phyloP scores from a whole-genome alignment of 2,113 vertebrate genomes.

The Gyps fulvus region DNA sequence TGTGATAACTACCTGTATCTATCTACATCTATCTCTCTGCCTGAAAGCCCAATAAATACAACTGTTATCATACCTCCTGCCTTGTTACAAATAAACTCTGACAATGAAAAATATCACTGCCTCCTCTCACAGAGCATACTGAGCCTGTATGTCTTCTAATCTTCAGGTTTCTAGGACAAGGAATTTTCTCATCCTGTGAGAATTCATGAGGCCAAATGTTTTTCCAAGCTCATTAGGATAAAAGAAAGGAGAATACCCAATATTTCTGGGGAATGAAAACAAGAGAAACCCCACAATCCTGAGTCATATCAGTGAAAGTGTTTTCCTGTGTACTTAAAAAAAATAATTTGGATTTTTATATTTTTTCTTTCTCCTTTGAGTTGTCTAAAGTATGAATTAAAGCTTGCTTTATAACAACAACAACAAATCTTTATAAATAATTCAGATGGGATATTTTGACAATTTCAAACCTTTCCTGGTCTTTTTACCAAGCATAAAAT shows the following conservation, averaged over 20 bases:
- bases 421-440: slow-evolving; percentile 12
- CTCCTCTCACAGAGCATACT: background rate
- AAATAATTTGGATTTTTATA: background rate
- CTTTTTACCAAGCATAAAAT: slow-evolving; percentile 7
- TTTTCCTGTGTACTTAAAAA: background rate
- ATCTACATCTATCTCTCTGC: slow-evolving; percentile 1
- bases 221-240: background rate
- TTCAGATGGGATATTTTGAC: slow-evolving; percentile 31
- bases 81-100: slow-evolving; percentile 32
- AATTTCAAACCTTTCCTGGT: background rate
- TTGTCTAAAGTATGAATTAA: background rate
- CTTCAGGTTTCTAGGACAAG: background rate
- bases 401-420: background rate
- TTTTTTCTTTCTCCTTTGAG: background rate
- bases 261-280: background rate
- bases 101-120: background rate
- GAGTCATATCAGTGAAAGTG: background rate
- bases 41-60: slow-evolving; percentile 39
- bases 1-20: slow-evolving; percentile 4
- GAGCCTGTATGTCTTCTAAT: background rate
- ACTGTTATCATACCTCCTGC: background rate
- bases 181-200: slow-evolving; percentile 5
- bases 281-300: background rate
- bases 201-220: background rate
- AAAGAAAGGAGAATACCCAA: background rate